phyloP scores from a whole-genome alignment of 2,113 vertebrate species.

The Lasiurus borealis region DNA sequence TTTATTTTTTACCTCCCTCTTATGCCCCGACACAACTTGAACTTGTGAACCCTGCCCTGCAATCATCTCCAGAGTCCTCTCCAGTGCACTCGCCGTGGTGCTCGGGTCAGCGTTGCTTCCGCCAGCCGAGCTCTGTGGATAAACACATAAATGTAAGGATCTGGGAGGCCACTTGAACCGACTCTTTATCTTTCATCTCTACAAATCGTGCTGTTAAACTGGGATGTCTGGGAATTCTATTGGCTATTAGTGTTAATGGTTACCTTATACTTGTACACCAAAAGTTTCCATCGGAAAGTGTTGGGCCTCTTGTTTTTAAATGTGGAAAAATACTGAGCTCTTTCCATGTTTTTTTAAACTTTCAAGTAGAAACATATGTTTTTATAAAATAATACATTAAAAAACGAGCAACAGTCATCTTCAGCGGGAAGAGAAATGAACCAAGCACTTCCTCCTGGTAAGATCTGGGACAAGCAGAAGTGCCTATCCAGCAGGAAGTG shows the following conservation, averaged over 20 bases:
- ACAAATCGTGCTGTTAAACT: not conserved
- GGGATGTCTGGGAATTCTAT: not conserved
- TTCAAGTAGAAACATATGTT: not conserved
- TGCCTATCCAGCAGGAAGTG: too few relatives aligned
- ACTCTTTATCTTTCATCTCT: not conserved
- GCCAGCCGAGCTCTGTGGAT: slow-evolving; percentile 86
- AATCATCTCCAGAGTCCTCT: accelerated
- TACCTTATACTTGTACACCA: not conserved
- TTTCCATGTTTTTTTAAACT: not conserved
- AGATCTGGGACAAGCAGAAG: not conserved
- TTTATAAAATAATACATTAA: not conserved
- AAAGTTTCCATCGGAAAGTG: not conserved
- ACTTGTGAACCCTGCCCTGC: accelerated
- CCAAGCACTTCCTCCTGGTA: not conserved
- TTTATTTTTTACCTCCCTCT: slow-evolving; percentile 11
- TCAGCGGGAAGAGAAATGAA: not conserved
- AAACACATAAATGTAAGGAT: slow-evolving; percentile 17
- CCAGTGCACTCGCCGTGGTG: not conserved
- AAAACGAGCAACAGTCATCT: not conserved
- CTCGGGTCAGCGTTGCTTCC: slow-evolving; percentile 86
- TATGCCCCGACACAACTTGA: not conserved
- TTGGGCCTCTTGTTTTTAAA: not conserved
- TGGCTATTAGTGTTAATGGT: not conserved
- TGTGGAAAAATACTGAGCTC: not conserved
- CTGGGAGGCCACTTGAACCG: not conserved